phyloP scores from a whole-genome alignment of 2,888 invertebrate genomes.

The Sepiola atlantica region DNA sequence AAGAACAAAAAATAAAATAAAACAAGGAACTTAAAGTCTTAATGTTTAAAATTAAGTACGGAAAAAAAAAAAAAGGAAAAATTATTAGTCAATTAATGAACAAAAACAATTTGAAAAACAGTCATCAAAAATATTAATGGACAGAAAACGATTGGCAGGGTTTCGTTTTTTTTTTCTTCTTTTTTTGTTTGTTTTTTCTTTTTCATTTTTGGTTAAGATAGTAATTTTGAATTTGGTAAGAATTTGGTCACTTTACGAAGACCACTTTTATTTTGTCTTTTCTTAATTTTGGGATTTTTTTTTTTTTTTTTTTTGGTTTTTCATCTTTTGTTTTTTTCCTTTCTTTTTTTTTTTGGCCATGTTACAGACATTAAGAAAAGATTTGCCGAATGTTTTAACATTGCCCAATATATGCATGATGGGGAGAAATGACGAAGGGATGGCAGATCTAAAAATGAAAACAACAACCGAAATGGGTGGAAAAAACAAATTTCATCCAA shows the following conservation, averaged over 20 bases:
- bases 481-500: constrained; percentile 3
- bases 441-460: constrained; percentile 22
- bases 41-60: neutral
- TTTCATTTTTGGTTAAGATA: constrained; percentile 42
- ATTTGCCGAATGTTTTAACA: constrained; percentile 8
- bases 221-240: constrained; percentile 42
- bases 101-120: neutral
- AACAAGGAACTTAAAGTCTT: neutral
- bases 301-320: neutral
- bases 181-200: constrained; percentile 36
- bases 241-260: constrained; percentile 42
- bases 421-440: neutral
- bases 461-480: neutral
- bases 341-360: constrained; percentile 33
- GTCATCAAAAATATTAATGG: neutral
- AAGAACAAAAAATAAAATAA: neutral
- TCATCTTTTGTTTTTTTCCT: neutral
- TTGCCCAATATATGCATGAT: neutral
- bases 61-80: neutral
- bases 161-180: neutral
- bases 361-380: neutral
- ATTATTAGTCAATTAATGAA: neutral
- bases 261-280: constrained; percentile 61
- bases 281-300: neutral
- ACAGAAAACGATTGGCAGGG: neutral